Percentiles rank a stretch among this genome's conserved stretches.
Evolutionary conservation across 1,140 invertebrate genomes (phyloP).

Genomic region (Brachionus calyciflorus): DNA sequence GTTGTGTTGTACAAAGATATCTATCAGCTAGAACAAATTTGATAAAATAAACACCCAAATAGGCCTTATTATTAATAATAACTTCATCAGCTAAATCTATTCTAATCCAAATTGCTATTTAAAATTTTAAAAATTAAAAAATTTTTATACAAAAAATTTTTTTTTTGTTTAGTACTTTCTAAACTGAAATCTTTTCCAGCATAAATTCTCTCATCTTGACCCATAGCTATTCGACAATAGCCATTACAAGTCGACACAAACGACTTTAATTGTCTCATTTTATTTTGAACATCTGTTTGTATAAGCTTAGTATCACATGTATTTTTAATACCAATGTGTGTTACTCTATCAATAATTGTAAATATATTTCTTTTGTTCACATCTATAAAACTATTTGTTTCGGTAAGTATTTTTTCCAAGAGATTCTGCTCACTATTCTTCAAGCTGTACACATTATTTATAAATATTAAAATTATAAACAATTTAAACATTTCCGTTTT

Average conservation of each 20-base stretch:
- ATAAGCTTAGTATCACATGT: slow-evolving; percentile 31
- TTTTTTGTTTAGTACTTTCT: too few species aligned
- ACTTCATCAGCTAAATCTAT: slow-evolving; percentile 10
- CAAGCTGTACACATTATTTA: neutral
- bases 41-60: slow-evolving; percentile 41
- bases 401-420: slow-evolving; percentile 3
- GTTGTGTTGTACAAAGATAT: slow-evolving; percentile 9
- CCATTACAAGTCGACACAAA: slow-evolving; percentile 4
- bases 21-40: slow-evolving; percentile 38
- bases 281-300: slow-evolving; percentile 38
- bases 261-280: slow-evolving; percentile 42
- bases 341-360: slow-evolving; percentile 30
- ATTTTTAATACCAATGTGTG: slow-evolving; percentile 35
- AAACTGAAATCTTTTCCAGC: slow-evolving; percentile 32
- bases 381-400: neutral
- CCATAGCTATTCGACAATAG: slow-evolving; percentile 25
- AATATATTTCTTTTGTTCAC: neutral
- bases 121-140: too few species aligned
- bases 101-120: slow-evolving; percentile 39
- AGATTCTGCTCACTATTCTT: neutral
- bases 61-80: neutral
- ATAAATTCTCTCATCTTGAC: neutral
- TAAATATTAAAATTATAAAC: slow-evolving; percentile 2
- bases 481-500: neutral
- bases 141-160: too few species aligned